Evolutionary conservation across 2,888 invertebrate species (phyloP), one percentile per base, ranked within the genome.

Genomic region (Pandemis heparana): DNA sequence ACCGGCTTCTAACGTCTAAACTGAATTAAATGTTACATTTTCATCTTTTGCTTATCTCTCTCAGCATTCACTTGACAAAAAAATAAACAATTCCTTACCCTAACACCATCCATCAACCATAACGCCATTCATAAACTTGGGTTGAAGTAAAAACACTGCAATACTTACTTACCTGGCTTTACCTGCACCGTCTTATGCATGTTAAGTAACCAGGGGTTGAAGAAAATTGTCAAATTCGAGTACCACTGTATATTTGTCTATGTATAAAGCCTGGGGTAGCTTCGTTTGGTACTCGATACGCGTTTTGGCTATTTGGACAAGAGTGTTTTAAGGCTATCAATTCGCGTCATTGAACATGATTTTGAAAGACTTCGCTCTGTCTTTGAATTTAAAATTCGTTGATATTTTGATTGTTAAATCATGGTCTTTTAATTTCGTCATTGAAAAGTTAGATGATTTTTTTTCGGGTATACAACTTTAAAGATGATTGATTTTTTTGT

Each of bases 141-240:
- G 46, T 56, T 64, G 60, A 66, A 61, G 51, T 14, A 61, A 71
- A 71, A 65, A 66, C 65, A 59, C 64, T 43, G 53, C 43, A 46
- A 39, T 69, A 39, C 23, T 32, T 69, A 39, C 23, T 32, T 59
- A 64, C 62, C 72, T 72, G 71, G 61, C 18, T 14, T 38, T 69
- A 69, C 73, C 12, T 43, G 12, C 10, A 43, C 43, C 53, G 46
- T 23, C 72, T 68, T 68, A 53, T 73, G 73, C 68, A 68, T 68
- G 48, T 59, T 64, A 74, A 74, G 69, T 69, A 63, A 46, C 14
- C n/a, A 5, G 8, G 68, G 68, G 63, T 18, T 39, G 59, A 68
- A 68, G 46, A 51, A 69, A 73, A 73, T 69, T 64, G 69, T 64
- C 69, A 60, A 73, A 69, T 64, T 69, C 62, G 61, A 65, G 43